phyloP scores from a whole-genome alignment of 2,888 invertebrate species.

The Colletes collaris region DNA sequence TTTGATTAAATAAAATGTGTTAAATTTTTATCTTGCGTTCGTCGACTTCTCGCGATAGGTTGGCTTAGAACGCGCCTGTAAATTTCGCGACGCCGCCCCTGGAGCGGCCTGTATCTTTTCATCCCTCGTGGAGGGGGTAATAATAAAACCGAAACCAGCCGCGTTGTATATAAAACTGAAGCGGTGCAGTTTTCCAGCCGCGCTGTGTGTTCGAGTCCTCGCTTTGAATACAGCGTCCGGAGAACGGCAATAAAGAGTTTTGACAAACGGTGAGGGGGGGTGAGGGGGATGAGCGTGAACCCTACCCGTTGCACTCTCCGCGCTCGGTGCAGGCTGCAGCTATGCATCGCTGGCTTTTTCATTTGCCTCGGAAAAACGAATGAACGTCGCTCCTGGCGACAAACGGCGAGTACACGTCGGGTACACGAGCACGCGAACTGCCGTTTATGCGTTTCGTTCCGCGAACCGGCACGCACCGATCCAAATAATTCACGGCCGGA shows the following conservation, averaged over 20 bases:
- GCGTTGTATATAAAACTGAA: conserved; percentile 71
- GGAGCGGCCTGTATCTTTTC: conserved; percentile 44
- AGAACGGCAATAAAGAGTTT: conserved; percentile 80
- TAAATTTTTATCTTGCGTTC: too few relatives aligned
- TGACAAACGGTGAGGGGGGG: conserved; percentile 75
- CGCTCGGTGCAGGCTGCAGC: conserved; percentile 39
- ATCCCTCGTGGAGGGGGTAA: conserved; percentile 42
- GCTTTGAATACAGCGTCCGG: conserved; percentile 77
- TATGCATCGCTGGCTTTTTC: conserved; percentile 70
- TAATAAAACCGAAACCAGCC: conserved; percentile 68
- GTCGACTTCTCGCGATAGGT: too few relatives aligned
- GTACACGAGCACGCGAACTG: conserved; percentile 67
- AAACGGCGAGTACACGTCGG: conserved; percentile 72
- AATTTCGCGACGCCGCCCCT: conserved; percentile 1
- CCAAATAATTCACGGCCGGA: conserved; percentile 38
- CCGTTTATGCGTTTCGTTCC: conserved; percentile 56
- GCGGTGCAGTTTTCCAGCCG: conserved; percentile 69
- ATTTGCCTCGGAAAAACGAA: conserved; percentile 75
- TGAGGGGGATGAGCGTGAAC: conserved; percentile 13
- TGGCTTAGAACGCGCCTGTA: too few relatives aligned
- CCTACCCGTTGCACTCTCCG: conserved; percentile 29
- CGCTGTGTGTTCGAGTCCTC: conserved; percentile 67
- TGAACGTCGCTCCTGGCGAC: conserved; percentile 70
- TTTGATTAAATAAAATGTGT: too few relatives aligned
- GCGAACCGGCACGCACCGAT: conserved; percentile 25